These are phyloP conservation scores for Caenorhabditis auriculariae DNA, from an alignment of 2,888 invertebrate genomes.

Conservation along the genomic window DNA sequence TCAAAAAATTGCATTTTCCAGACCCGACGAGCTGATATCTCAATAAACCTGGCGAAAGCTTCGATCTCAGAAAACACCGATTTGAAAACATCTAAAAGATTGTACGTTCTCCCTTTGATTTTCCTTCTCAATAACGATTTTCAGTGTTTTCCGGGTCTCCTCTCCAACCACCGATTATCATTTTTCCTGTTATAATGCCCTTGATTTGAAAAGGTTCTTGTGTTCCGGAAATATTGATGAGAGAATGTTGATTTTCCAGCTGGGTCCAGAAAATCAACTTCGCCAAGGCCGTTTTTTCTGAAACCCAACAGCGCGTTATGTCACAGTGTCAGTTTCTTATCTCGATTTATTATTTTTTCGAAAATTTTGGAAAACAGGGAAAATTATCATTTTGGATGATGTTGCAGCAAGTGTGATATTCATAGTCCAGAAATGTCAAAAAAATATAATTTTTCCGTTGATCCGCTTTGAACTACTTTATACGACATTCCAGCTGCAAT, in stretches of 20 bases:
- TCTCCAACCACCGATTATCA: conserved; percentile 37
- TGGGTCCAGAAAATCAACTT: conserved; percentile 41
- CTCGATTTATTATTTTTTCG: too few relatives aligned
- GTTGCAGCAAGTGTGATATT: too few relatives aligned
- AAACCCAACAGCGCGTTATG: conserved; percentile 19
- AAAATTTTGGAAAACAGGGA: too few relatives aligned
- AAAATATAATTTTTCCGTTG: too few relatives aligned
- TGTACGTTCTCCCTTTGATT: conserved; percentile 29
- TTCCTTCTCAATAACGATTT: conserved; percentile 4
- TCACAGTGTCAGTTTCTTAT: conserved; percentile 33
- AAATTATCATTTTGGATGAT: too few relatives aligned
- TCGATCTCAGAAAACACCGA: conserved; percentile 44
- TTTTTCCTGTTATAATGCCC: conserved; percentile 40
- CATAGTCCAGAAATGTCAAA: too few relatives aligned
- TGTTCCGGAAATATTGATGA: not conserved
- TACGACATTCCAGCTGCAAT: too few relatives aligned
- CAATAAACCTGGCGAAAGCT: conserved; percentile 44
- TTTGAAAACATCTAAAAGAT: conserved; percentile 57
- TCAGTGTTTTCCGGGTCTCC: conserved; percentile 47
- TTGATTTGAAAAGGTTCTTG: conserved; percentile 41
- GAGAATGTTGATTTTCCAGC: conserved; percentile 14
- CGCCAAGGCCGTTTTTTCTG: conserved; percentile 27
- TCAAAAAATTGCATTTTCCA: too few relatives aligned
- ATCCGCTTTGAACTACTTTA: too few relatives aligned
- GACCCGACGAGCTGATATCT: conserved; percentile 49